phyloP scores from a whole-genome alignment of 2,113 vertebrate genomes.

The Tragelaphus strepsiceros region DNA sequence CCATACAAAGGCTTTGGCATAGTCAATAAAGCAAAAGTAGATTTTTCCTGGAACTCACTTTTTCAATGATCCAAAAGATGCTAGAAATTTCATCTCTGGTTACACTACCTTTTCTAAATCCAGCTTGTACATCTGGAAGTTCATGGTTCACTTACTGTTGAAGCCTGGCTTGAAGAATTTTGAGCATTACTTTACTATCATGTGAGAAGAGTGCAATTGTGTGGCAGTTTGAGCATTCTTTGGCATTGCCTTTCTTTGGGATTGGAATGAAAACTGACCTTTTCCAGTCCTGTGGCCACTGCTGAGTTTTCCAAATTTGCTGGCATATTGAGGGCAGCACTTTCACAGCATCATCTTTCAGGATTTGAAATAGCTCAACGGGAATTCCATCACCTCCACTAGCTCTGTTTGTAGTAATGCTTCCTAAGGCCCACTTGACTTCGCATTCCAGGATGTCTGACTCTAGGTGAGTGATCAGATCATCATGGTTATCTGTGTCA shows the following conservation, averaged over 20 bases:
- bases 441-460: background rate
- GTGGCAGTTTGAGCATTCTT: background rate
- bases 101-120: background rate
- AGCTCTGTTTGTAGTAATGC: background rate
- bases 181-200: background rate
- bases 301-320: background rate
- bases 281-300: background rate
- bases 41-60: background rate
- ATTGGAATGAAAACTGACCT: background rate
- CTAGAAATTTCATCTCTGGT: background rate
- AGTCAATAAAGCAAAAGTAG: background rate
- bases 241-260: background rate
- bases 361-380: background rate
- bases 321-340: background rate
- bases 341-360: background rate
- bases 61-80: background rate
- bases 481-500: background rate
- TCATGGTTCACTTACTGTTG: background rate
- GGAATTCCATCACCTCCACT: background rate
- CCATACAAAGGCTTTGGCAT: background rate
- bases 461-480: background rate
- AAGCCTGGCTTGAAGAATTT: background rate
- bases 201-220: background rate
- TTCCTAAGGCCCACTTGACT: background rate
- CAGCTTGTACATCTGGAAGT: background rate